Evolutionary conservation across 2,888 invertebrate species (phyloP).

Genomic region (Stenolophus ochropezus): DNA sequence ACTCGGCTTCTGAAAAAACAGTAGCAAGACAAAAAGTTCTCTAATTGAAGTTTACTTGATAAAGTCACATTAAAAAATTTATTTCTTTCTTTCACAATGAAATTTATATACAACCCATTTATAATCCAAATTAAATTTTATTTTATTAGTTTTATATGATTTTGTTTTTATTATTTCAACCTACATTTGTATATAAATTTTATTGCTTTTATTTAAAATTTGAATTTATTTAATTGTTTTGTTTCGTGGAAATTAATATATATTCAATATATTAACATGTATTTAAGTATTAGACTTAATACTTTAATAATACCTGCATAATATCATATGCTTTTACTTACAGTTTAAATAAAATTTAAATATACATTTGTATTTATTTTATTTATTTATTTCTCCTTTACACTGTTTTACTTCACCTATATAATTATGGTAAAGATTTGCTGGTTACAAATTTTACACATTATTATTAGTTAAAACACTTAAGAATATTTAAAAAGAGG

Average conservation of each 20-base stretch:
- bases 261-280: background rate
- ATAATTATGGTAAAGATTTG: background rate
- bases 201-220: too few species aligned
- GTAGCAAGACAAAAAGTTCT: slow-evolving; percentile 23
- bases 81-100: slow-evolving; percentile 52
- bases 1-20: slow-evolving; percentile 54
- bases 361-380: background rate
- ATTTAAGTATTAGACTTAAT: background rate
- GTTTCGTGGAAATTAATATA: background rate
- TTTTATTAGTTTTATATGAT: too few species aligned
- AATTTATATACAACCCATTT: too few species aligned
- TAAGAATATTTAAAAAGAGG: background rate
- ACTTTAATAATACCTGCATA: background rate
- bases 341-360: background rate
- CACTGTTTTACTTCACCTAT: background rate
- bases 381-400: background rate
- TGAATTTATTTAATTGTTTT: too few species aligned
- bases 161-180: too few species aligned
- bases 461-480: background rate
- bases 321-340: background rate
- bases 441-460: background rate
- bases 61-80: slow-evolving; percentile 56
- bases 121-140: too few species aligned
- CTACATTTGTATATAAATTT: too few species aligned
- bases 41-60: slow-evolving; percentile 58